phyloP scores from a whole-genome alignment of 2,797 vertebrate species.

The Schizothorax lantsangensis region DNA sequence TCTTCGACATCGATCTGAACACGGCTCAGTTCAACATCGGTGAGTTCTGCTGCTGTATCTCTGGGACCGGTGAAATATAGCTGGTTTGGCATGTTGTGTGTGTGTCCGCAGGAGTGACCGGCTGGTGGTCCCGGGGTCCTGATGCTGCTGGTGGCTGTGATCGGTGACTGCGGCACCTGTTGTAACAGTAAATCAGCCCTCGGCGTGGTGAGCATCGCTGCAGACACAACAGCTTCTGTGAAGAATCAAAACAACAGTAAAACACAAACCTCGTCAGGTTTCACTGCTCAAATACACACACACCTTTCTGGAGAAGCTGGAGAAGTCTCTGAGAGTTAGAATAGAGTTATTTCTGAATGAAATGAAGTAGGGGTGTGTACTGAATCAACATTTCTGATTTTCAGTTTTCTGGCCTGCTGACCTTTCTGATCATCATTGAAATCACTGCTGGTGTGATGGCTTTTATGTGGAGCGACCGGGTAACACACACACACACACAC shows the following conservation, averaged over 20 bases:
- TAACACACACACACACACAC: not conserved
- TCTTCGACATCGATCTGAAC: conserved; percentile 65
- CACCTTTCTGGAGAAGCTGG: too few species aligned
- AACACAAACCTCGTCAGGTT: not conserved
- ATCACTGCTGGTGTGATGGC: not conserved
- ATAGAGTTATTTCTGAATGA: too few species aligned
- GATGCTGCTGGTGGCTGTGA: conserved; percentile 17
- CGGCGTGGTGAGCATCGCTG: conserved; percentile 19
- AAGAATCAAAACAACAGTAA: not conserved
- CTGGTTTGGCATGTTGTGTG: not conserved
- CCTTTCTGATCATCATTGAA: not conserved
- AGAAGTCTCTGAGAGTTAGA: too few species aligned
- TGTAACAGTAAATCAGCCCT: conserved; percentile 19
- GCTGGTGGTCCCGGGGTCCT: conserved; percentile 13
- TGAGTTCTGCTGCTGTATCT: not conserved
- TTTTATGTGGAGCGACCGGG: not conserved
- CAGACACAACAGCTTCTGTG: not conserved
- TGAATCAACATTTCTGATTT: not conserved
- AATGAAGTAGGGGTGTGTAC: too few species aligned
- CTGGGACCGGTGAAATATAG: not conserved
- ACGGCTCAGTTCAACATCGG: conserved; percentile 57
- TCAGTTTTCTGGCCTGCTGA: not conserved
- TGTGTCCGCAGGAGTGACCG: not conserved
- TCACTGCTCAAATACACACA: not conserved
- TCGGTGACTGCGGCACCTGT: conserved; percentile 37